Conservation (phyloP, 2,113 vertebrate genomes). For the Salvelinus alpinus region DNA sequence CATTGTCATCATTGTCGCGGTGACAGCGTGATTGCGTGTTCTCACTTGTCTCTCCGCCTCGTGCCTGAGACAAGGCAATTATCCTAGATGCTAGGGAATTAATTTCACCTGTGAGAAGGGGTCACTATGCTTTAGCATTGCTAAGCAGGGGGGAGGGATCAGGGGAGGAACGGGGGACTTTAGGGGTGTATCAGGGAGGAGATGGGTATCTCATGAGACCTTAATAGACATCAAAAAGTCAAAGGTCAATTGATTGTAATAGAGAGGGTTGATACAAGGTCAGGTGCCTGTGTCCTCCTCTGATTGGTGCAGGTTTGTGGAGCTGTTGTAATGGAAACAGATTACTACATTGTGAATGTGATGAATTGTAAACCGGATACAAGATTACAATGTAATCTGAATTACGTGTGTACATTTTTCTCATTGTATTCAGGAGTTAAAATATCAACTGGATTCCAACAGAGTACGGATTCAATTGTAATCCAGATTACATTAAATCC, state of each 20-base stretch:
- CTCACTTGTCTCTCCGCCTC: slow-evolving; percentile 40
- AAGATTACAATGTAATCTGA: slow-evolving; percentile 36
- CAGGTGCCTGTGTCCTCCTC: slow-evolving; percentile 10
- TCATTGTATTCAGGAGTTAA: slow-evolving; percentile 18
- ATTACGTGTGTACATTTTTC: slow-evolving; percentile 11
- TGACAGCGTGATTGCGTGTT: slow-evolving; percentile 41
- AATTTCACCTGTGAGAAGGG: slow-evolving; percentile 63
- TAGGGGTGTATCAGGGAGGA: slow-evolving; percentile 34
- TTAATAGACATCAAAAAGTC: slow-evolving; percentile 43
- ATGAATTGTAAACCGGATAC: slow-evolving; percentile 35
- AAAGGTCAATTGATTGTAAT: slow-evolving; percentile 57
- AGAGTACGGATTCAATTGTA: slow-evolving; percentile 23
- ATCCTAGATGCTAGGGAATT: slow-evolving; percentile 49
- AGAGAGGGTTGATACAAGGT: slow-evolving; percentile 45
- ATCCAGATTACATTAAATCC: slow-evolving; percentile 40
- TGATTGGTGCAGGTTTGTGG: neutral
- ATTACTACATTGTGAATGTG: slow-evolving; percentile 19
- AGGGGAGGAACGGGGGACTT: slow-evolving; percentile 9
- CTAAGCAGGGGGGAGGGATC: slow-evolving; percentile 22
- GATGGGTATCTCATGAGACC: slow-evolving; percentile 16
- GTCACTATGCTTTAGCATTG: slow-evolving; percentile 52
- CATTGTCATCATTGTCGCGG: neutral
- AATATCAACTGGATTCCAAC: slow-evolving; percentile 29
- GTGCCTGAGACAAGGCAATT: slow-evolving; percentile 57
- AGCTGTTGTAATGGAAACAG: slow-evolving; percentile 25